A percentile compares a stretch with the other conserved stretches of the same genome.
Conservation (phyloP, 2,113 vertebrate genomes). For the Crocuta crocuta region DNA sequence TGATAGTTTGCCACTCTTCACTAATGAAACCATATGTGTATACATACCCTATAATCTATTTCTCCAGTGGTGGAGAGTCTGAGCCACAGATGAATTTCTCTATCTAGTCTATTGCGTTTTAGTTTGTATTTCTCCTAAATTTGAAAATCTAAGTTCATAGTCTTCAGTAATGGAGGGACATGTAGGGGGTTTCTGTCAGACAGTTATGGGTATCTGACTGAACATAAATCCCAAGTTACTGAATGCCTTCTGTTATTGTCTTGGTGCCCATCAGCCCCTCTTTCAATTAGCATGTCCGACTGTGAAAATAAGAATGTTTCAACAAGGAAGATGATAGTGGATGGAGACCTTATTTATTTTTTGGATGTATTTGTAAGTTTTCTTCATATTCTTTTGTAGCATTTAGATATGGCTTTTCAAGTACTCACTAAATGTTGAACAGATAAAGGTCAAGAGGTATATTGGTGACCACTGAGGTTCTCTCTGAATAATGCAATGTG, state of each 20-base stretch:
- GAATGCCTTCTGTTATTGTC: rapidly evolving
- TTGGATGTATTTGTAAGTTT: background rate
- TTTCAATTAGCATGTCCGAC: background rate
- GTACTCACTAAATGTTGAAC: background rate
- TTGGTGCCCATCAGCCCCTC: background rate
- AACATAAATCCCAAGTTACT: background rate
- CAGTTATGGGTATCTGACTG: background rate
- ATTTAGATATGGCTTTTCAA: slow-evolving; percentile 9
- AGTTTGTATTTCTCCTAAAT: background rate
- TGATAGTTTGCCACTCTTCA: background rate
- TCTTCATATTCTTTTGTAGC: slow-evolving; percentile 30
- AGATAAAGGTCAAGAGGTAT: background rate
- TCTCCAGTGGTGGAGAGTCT: background rate
- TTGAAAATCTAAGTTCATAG: background rate
- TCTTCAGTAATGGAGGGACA: background rate
- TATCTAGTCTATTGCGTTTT: background rate
- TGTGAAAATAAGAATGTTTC: background rate
- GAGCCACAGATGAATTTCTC: background rate
- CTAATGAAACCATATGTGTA: too few relatives aligned
- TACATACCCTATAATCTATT: background rate
- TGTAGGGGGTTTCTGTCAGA: background rate
- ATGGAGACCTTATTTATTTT: background rate
- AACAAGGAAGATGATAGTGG: background rate
- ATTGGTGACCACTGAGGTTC: background rate
- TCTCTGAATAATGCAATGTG: background rate